Conservation (phyloP, 2,888 invertebrate genomes). For the Masnerella sp. region DNA sequence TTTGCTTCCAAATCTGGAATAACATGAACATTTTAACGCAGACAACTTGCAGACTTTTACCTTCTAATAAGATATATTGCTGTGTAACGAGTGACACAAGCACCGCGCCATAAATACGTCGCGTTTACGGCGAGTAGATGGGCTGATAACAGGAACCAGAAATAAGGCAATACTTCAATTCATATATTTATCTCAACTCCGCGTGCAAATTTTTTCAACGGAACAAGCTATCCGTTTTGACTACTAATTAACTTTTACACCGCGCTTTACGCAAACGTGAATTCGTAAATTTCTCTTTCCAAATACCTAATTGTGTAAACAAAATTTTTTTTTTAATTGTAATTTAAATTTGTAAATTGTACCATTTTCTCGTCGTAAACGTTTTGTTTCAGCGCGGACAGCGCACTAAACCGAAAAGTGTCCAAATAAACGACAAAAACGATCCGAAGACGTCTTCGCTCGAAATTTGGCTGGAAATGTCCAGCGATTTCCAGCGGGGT, state of each 20-base stretch:
- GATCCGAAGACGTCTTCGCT: constrained; percentile 45
- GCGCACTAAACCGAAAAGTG: constrained; percentile 44
- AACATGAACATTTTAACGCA: constrained; percentile 27
- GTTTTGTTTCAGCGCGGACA: constrained; percentile 19
- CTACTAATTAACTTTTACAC: constrained; percentile 37
- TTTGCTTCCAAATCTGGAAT: too few species aligned
- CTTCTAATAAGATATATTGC: constrained; percentile 41
- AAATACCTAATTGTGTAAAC: constrained; percentile 12
- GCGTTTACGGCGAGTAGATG: constrained; percentile 40
- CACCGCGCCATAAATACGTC: constrained; percentile 34
- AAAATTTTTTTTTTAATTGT: constrained; percentile 25
- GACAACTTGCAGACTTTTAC: constrained; percentile 36
- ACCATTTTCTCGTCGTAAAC: constrained; percentile 37
- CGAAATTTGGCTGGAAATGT: constrained; percentile 30
- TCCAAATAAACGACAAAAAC: constrained; percentile 43
- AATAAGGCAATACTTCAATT: constrained; percentile 19
- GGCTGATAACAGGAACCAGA: constrained; percentile 26
- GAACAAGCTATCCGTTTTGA: constrained; percentile 5
- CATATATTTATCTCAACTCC: constrained; percentile 11
- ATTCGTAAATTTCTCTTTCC: constrained; percentile 8
- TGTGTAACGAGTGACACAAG: constrained; percentile 46
- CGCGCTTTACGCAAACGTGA: constrained; percentile 1
- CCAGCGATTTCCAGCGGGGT: constrained; percentile 42
- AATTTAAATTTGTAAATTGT: too few species aligned
- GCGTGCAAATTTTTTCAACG: constrained; percentile 1